phyloP scores from a whole-genome alignment of 64 coral and sea anemone species.

The Pocillopora verrucosa region DNA sequence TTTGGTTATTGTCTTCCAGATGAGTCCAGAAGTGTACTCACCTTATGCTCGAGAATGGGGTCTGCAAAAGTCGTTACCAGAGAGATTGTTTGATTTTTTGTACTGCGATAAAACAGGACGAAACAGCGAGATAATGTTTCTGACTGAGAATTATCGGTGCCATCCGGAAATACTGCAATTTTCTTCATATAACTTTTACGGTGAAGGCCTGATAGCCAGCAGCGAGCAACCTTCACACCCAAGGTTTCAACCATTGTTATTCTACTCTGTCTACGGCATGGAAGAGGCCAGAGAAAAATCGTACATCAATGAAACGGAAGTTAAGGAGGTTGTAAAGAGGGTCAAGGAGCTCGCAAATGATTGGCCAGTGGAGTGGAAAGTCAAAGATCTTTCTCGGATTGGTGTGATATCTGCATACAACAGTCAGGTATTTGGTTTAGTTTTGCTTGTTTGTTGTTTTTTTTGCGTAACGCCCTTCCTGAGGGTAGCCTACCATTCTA shows the following conservation, averaged over 20 bases:
- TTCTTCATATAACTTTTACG: conserved; percentile 63
- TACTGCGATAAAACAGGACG: background rate
- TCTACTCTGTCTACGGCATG: conserved; percentile 21
- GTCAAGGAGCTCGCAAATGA: conserved; percentile 32
- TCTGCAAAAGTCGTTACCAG: background rate
- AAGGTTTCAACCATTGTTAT: conserved; percentile 14
- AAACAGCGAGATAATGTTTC: conserved; percentile 3
- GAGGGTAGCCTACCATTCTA: no score
- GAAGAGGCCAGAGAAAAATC: conserved; percentile 40
- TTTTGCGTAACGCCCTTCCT: no score
- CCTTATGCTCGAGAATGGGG: background rate
- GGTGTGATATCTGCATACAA: conserved; percentile 1
- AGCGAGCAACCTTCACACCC: conserved; percentile 35
- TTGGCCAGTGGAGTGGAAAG: conserved; percentile 41
- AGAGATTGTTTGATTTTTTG: background rate
- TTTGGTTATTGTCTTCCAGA: background rate
- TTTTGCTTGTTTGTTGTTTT: no score
- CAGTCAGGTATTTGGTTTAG: conserved; percentile 15
- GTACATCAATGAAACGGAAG: conserved; percentile 43
- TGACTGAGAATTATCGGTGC: conserved; percentile 84
- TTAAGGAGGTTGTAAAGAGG: conserved; percentile 33
- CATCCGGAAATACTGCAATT: conserved; percentile 69
- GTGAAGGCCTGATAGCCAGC: conserved; percentile 31
- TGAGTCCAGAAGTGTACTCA: conserved; percentile 47
- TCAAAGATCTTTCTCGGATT: conserved; percentile 9